Conservation (phyloP, 2,113 vertebrate genomes). For the Megaceryle maxima region DNA sequence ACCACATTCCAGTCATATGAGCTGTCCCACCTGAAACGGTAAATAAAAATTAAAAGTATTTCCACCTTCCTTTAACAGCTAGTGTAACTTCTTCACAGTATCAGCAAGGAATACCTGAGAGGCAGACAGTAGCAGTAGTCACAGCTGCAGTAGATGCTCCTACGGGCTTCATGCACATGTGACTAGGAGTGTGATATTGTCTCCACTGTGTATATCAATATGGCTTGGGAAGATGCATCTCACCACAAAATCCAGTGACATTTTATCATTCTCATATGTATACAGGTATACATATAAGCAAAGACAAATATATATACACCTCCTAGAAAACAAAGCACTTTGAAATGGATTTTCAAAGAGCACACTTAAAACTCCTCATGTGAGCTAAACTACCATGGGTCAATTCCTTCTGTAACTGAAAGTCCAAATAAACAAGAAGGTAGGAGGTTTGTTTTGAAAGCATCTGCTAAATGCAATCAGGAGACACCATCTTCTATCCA, state of each 20-base stretch:
- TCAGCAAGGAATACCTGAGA: too few species aligned
- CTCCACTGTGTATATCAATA: background rate
- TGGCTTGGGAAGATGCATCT: background rate
- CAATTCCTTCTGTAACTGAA: background rate
- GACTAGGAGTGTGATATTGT: background rate
- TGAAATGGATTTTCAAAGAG: background rate
- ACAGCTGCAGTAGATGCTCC: background rate
- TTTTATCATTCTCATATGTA: background rate
- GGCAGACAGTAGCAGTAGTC: background rate
- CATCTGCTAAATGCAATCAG: background rate
- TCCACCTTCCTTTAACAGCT: too few species aligned
- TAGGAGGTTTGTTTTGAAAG: background rate
- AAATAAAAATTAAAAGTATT: too few species aligned
- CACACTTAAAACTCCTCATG: background rate
- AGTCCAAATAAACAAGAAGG: background rate
- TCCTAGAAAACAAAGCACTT: background rate
- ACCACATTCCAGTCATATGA: too few species aligned
- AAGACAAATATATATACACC: background rate
- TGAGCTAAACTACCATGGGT: background rate
- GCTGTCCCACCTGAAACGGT: too few species aligned
- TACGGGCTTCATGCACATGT: background rate
- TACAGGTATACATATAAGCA: background rate
- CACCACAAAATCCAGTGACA: background rate
- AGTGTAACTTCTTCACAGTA: too few species aligned
- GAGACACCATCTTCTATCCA: background rate